A percentile compares a stretch with the other conserved stretches of the same genome.
phyloP scores from a whole-genome alignment of 2,113 vertebrate species.

The Uria aalge region DNA sequence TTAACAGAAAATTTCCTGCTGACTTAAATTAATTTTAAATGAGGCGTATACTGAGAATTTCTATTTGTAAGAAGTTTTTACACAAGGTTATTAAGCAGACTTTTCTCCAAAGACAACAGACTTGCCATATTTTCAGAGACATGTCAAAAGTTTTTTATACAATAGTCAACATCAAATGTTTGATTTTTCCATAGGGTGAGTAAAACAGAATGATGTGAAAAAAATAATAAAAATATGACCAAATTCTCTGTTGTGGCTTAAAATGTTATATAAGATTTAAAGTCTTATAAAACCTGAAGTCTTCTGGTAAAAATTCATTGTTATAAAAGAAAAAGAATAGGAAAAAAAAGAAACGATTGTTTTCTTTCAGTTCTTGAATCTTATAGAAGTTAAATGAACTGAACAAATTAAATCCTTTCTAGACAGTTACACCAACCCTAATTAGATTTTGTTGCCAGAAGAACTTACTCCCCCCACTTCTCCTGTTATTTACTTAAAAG shows the following conservation, averaged over 20 bases:
- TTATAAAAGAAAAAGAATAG: neutral
- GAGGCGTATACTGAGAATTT: neutral
- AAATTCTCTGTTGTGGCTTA: slow-evolving; percentile 19
- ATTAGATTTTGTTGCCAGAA: neutral
- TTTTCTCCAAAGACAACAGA: neutral
- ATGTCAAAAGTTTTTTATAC: neutral
- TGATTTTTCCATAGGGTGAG: slow-evolving; percentile 16
- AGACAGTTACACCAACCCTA: neutral
- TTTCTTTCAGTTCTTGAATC: slow-evolving; percentile 1
- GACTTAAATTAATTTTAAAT: neutral
- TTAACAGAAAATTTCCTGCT: neutral
- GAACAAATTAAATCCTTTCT: neutral
- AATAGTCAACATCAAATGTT: neutral
- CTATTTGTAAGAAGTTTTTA: neutral
- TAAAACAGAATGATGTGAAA: slow-evolving; percentile 5
- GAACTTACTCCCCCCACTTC: neutral
- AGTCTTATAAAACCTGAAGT: slow-evolving; percentile 11
- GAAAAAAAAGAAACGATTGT: neutral
- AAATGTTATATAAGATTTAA: slow-evolving; percentile 14
- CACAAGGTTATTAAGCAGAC: neutral
- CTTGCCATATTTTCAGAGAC: neutral
- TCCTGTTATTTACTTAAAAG: neutral
- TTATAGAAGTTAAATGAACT: neutral
- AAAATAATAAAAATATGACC: slow-evolving; percentile 1
- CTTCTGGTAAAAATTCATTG: neutral